Evolutionary conservation across 2,113 vertebrate genomes (phyloP), one percentile per base, ranked within the genome.

Genomic region (Hippolais icterina): DNA sequence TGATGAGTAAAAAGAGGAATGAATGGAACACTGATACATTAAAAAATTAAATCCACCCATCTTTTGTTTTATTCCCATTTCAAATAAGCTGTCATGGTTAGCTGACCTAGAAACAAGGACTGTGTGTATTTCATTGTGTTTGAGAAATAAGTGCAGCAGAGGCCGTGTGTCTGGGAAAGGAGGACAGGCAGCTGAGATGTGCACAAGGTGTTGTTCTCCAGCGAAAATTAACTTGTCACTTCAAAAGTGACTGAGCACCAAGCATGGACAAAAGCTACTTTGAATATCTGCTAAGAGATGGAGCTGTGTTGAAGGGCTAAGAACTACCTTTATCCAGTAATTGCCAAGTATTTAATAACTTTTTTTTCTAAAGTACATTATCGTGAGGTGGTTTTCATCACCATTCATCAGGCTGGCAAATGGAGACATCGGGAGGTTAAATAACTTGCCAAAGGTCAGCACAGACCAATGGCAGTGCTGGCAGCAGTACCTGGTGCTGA

Each of bases 281-380:
- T 94, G 69, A 80, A 35, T 72, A 83, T 54, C 65, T 91, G 57
- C 42, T 72, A 53, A 65, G 86, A 94, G 72, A 92, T 93, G 69
- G 94, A 72, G 77, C 75, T 0, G 5, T 56, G 81, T 80, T 93
- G 87, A 97, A 95, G 92, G 83, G 83, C 44, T 74, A 65, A 88
- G 83, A 71, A 59, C 22, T 66, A 29, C 93, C 82, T 83, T 94
- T 71, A 91, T 60, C 83, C 91, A 71, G 41, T 92, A 94, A 93
- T 93, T 90, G 92, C 69, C 4, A 71, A 79, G 76, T 89, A 74
- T 92, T 96, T 95, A 81, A 90, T 93, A 75, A 91, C 68, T 59
- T 35, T 5, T 39, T 44, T 19, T 0, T 3, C 9, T 18, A 27
- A 89, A 83, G 47, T 66, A 9, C 60, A 68, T 88, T 87, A 21